Evolutionary conservation across 2,797 vertebrate genomes (phyloP), one percentile per base, ranked within the genome.

Genomic region (Chelmon rostratus): DNA sequence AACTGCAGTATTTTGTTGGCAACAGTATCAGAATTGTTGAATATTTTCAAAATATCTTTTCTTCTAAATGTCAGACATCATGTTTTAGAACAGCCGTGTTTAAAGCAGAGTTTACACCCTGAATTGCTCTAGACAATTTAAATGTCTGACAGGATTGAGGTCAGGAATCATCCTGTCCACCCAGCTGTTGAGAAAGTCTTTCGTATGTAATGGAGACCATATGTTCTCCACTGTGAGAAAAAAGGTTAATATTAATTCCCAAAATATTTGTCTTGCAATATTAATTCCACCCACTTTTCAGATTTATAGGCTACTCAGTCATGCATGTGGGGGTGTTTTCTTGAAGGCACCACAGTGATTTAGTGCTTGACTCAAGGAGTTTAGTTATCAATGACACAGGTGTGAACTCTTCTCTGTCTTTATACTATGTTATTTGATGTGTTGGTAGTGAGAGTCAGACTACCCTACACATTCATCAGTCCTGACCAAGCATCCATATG

Each of bases 221-320:
- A 90, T 91, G 90, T 81, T 72, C 85, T 73, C 62, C 16, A 67
- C 76, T 76, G 78, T 37, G 50, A 78, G 73, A 71, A 82, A 85
- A 59, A 46, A 74, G 73, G 44, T 38, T 54, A 35, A 79, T 76
- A 79, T 85, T 90, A 44, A 79, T 83, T 90, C 89, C 40, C 74
- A 77, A 91, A 90, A 87, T 88, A 88, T 87, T 87, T 88, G 67
- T 67, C 76, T 86, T 74, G 58, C 52, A 46, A 58, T 73, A 77
- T 85, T 76, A 76, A 81, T 50, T 88, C 72, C 78, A 74, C 76
- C 72, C 76, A 75, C 63, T 50, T 56, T 31, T 38, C 73, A 65
- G 84, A 86, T 89, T 74, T 84, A 86, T 75, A 52, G 77, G 37
- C 56, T 35, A 16, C 23, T 76, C 66, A 50, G 33, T 73, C 63